Conservation (phyloP, 2,797 vertebrate species). For the Anguilla anguilla region DNA sequence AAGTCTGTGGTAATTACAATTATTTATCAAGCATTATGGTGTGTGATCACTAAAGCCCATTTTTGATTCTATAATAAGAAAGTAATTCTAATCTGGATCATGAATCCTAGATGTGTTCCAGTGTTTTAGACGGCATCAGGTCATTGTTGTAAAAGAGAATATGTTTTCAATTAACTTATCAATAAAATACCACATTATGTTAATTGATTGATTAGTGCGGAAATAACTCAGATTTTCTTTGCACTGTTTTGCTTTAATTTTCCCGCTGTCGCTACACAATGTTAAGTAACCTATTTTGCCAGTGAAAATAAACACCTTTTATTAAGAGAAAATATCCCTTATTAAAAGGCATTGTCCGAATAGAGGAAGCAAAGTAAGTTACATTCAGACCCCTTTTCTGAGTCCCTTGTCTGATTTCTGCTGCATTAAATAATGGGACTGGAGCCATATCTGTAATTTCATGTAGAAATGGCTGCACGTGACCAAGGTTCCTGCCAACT, state of each 20-base stretch:
- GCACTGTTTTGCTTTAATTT: not conserved
- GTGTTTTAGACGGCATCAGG: not conserved
- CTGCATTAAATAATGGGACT: constrained; percentile 42
- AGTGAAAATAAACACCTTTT: not conserved
- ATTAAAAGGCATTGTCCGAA: not conserved
- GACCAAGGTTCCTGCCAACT: constrained; percentile 47
- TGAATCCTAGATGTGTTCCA: not conserved
- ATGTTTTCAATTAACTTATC: too few relatives aligned
- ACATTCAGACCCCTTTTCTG: not conserved
- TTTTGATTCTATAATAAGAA: not conserved
- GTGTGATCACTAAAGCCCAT: not conserved
- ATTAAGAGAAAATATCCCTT: not conserved
- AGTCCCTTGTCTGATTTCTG: constrained; percentile 27
- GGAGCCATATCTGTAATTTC: constrained; percentile 32
- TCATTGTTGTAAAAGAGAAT: too few relatives aligned
- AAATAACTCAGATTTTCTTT: not conserved
- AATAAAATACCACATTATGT: too few relatives aligned
- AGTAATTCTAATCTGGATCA: not conserved
- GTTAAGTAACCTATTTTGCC: not conserved
- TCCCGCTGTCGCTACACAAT: not conserved
- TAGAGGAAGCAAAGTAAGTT: not conserved
- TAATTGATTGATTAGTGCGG: not conserved
- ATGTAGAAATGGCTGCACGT: constrained; percentile 31
- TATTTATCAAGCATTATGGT: not conserved
- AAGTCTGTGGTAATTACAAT: not conserved